These are phyloP conservation scores for Pomacea maculata DNA, from an alignment of 1,140 invertebrate genomes.

Conservation along the genomic window DNA sequence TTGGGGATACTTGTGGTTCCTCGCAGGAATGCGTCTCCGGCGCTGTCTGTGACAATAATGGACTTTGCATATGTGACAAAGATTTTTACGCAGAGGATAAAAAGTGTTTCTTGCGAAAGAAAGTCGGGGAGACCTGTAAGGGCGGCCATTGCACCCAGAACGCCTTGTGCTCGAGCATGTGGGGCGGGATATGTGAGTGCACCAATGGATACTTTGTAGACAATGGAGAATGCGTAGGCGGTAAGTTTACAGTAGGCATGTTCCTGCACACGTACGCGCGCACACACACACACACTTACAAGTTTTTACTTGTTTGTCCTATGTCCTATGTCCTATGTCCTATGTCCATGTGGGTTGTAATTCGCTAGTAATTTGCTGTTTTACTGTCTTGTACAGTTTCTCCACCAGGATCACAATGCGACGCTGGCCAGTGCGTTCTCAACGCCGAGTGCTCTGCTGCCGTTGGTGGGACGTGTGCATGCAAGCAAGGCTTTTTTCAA, in stretches of 20 bases:
- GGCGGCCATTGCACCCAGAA: slow-evolving; percentile 24
- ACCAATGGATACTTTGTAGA: not conserved
- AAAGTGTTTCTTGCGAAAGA: not conserved
- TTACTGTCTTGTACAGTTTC: not conserved
- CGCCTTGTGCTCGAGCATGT: slow-evolving; percentile 23
- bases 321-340: no score
- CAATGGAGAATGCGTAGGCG: slow-evolving; percentile 5
- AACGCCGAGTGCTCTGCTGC: slow-evolving; percentile 27
- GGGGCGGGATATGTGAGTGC: slow-evolving; percentile 12
- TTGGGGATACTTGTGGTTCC: not conserved
- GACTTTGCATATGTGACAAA: slow-evolving; percentile 13
- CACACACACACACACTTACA: no score
- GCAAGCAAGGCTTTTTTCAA: slow-evolving; percentile 19
- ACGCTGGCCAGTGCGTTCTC: slow-evolving; percentile 28
- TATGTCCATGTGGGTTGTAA: no score
- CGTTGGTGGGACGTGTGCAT: slow-evolving; percentile 21
- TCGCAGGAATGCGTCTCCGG: slow-evolving; percentile 11
- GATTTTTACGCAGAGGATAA: slow-evolving; percentile 14
- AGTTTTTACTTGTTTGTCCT: no score
- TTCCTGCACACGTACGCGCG: no score
- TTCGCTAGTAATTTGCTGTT: not conserved
- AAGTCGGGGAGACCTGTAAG: slow-evolving; percentile 19
- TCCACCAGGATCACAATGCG: slow-evolving; percentile 21
- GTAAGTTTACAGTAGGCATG: not conserved
- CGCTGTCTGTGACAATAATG: slow-evolving; percentile 11